Percentiles rank a stretch among this genome's conserved stretches.
phyloP scores from a whole-genome alignment of 2,113 vertebrate species.

The Connochaetes taurinus region DNA sequence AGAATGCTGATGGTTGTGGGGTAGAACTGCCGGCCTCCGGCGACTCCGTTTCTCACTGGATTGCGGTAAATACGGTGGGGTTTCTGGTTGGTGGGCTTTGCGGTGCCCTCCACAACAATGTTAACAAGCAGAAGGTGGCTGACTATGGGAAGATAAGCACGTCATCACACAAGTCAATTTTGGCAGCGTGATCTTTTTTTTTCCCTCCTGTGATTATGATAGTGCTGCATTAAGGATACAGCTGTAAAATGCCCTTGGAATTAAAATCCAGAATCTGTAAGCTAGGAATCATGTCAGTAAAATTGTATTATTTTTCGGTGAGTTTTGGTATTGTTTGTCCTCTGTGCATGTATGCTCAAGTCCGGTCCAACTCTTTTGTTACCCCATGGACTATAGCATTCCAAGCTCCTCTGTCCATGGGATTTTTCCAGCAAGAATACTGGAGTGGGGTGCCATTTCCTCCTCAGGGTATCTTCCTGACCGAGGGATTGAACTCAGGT shows the following conservation, averaged over 20 bases:
- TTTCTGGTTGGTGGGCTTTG: constrained; percentile 61
- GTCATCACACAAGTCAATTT: constrained; percentile 35
- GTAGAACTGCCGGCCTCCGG: constrained; percentile 66
- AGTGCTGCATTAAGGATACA: background rate
- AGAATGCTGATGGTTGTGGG: constrained; percentile 78
- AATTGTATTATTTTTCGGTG: background rate
- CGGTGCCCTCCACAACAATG: constrained; percentile 60
- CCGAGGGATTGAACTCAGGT: background rate
- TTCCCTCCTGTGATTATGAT: constrained; percentile 4
- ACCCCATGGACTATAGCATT: background rate
- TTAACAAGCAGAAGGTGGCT: constrained; percentile 76
- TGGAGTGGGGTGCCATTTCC: background rate
- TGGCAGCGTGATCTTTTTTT: constrained; percentile 53
- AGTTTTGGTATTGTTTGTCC: background rate
- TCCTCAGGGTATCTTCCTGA: background rate
- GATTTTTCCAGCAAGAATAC: background rate
- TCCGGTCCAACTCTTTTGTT: background rate
- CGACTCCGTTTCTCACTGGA: constrained; percentile 68
- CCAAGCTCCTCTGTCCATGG: background rate
- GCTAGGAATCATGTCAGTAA: background rate
- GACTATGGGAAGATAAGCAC: constrained; percentile 63
- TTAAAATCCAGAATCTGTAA: background rate
- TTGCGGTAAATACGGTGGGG: constrained; percentile 68
- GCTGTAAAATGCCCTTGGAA: background rate
- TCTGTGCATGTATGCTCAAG: background rate